These are phyloP conservation scores for Piaya cayana DNA, from an alignment of 2,113 vertebrate species.

Conservation along the genomic window DNA sequence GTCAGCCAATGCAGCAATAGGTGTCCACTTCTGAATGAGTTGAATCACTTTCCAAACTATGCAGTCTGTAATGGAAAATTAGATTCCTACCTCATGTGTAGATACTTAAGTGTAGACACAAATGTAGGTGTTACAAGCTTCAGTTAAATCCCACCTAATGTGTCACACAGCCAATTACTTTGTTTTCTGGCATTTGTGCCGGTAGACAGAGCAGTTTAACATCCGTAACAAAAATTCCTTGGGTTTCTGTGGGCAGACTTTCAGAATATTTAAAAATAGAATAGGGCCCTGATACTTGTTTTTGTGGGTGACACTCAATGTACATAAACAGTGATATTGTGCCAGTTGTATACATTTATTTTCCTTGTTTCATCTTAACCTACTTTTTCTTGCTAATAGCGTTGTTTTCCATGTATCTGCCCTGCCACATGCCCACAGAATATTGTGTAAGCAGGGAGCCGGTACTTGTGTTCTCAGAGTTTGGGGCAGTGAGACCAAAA, in stretches of 20 bases:
- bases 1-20: not conserved
- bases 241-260: not conserved
- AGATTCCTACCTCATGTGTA: not conserved
- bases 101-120: not conserved
- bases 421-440: not conserved
- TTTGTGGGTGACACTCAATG: not conserved
- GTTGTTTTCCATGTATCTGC: not conserved
- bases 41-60: not conserved
- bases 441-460: accelerated
- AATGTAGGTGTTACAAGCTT: not conserved
- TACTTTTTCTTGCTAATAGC: not conserved
- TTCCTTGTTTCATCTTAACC: not conserved
- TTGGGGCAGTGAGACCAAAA: not conserved
- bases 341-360: not conserved
- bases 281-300: not conserved
- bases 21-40: not conserved
- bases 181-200: not conserved
- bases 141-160: not conserved
- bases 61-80: not conserved
- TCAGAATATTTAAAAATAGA: not conserved
- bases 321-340: not conserved
- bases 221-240: not conserved
- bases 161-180: not conserved
- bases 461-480: not conserved
- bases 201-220: not conserved